These are phyloP conservation scores for Istiophorus platypterus DNA, from an alignment of 2,113 vertebrate species.

Conservation along the genomic window DNA sequence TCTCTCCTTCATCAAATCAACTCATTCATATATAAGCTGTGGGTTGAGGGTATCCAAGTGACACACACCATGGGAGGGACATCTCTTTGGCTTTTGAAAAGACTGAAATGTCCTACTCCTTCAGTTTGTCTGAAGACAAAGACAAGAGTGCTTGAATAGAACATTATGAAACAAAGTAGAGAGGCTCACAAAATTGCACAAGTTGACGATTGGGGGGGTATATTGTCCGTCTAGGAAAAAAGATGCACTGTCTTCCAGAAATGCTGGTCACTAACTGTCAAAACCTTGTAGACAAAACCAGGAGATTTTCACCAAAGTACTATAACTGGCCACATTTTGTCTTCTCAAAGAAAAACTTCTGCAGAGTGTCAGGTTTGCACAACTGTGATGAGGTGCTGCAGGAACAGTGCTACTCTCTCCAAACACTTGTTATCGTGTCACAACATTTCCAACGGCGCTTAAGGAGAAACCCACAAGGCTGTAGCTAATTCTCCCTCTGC, in stretches of 20 bases:
- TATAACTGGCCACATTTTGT: neutral
- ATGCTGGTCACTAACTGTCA: neutral
- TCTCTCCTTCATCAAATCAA: slow-evolving; percentile 13
- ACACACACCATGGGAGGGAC: slow-evolving; percentile 45
- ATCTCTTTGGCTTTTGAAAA: slow-evolving; percentile 27
- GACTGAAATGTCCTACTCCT: slow-evolving; percentile 26
- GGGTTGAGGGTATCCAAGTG: slow-evolving; percentile 26
- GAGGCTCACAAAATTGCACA: slow-evolving; percentile 3
- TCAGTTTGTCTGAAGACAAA: slow-evolving; percentile 33
- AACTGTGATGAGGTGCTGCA: slow-evolving; percentile 19
- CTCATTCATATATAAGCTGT: slow-evolving; percentile 36
- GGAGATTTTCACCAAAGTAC: neutral
- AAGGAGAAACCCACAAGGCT: neutral
- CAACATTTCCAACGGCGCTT: neutral
- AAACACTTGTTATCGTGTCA: slow-evolving; percentile 36
- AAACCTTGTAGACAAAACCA: too few relatives aligned
- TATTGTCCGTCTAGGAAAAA: neutral
- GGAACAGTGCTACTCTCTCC: slow-evolving; percentile 2
- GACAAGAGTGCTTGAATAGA: slow-evolving; percentile 36
- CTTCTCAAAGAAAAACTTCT: slow-evolving; percentile 1
- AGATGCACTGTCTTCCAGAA: neutral
- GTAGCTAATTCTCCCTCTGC: neutral
- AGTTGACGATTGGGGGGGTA: neutral
- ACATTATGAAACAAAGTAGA: slow-evolving; percentile 19
- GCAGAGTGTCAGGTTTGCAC: slow-evolving; percentile 15